A percentile compares a stretch with the other conserved stretches of the same genome.
Evolutionary conservation across 2,113 vertebrate species (phyloP).

Genomic region (Cyphomyrus discorhynchus): DNA sequence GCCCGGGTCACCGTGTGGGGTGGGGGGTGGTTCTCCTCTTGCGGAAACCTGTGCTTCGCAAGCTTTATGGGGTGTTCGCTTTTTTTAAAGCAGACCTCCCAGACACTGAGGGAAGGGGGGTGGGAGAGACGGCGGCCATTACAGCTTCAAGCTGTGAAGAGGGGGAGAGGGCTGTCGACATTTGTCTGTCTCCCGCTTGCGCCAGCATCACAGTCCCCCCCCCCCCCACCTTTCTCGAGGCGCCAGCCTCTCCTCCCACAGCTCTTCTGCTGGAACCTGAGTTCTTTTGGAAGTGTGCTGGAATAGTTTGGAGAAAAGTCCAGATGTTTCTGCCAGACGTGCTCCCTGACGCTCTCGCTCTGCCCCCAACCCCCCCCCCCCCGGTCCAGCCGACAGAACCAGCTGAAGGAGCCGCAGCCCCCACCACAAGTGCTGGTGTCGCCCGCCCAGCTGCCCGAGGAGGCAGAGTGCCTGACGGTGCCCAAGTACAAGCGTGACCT

Average conservation of each 20-base stretch:
- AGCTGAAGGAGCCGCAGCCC: constrained; percentile 70
- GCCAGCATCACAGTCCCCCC: neutral
- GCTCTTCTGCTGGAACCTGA: neutral
- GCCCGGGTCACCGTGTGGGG: constrained; percentile 35
- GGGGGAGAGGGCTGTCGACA: neutral
- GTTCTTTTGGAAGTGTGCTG: neutral
- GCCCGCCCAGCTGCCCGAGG: constrained; percentile 76
- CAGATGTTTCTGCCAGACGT: neutral
- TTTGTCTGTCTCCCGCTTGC: neutral
- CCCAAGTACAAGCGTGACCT: constrained; percentile 89
- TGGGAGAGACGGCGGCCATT: neutral
- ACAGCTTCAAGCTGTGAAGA: neutral
- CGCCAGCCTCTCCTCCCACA: constrained; percentile 6
- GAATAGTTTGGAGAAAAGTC: neutral
- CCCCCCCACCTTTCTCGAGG: neutral
- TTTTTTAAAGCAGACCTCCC: constrained; percentile 53
- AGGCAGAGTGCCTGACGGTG: constrained; percentile 85
- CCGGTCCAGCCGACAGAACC: constrained; percentile 68
- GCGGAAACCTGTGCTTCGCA: constrained; percentile 39
- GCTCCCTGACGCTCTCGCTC: neutral
- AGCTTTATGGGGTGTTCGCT: constrained; percentile 44
- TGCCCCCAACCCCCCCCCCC: neutral
- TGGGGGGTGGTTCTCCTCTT: constrained; percentile 27
- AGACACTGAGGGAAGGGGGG: constrained; percentile 35
- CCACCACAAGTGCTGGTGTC: constrained; percentile 66